Conservation (phyloP, 2,797 vertebrate species). For the Spinus olivaceus region DNA sequence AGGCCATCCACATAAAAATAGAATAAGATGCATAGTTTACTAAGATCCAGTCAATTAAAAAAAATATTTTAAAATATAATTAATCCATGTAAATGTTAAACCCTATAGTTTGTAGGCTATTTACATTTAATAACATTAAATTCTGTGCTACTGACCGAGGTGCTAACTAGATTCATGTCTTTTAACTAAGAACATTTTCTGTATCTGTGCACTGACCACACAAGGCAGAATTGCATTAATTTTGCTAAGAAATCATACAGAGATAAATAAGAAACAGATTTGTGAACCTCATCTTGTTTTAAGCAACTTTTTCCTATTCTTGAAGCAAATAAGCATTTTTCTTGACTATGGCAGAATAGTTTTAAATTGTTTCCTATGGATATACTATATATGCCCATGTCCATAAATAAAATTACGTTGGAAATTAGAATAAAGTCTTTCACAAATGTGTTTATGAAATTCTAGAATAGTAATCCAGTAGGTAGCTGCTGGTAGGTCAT, state of each 20-base stretch:
- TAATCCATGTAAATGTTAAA: not conserved
- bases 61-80: not conserved
- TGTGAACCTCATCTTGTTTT: not conserved
- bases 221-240: not conserved
- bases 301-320: not conserved
- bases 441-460: not conserved
- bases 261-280: not conserved
- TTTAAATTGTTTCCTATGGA: not conserved
- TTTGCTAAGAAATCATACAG: not conserved
- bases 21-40: not conserved
- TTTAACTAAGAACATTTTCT: not conserved
- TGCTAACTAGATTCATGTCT: not conserved
- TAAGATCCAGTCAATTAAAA: not conserved
- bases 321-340: not conserved
- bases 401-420: not conserved
- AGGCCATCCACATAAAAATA: not conserved
- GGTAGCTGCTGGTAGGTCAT: not conserved
- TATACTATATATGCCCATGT: not conserved
- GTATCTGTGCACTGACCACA: not conserved
- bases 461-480: not conserved
- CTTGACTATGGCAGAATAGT: not conserved
- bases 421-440: not conserved
- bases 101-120: not conserved
- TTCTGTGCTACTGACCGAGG: not conserved
- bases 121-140: not conserved